Evolutionary conservation across 2,888 invertebrate species (phyloP).

Genomic region (Caenorhabditis panamensis): DNA sequence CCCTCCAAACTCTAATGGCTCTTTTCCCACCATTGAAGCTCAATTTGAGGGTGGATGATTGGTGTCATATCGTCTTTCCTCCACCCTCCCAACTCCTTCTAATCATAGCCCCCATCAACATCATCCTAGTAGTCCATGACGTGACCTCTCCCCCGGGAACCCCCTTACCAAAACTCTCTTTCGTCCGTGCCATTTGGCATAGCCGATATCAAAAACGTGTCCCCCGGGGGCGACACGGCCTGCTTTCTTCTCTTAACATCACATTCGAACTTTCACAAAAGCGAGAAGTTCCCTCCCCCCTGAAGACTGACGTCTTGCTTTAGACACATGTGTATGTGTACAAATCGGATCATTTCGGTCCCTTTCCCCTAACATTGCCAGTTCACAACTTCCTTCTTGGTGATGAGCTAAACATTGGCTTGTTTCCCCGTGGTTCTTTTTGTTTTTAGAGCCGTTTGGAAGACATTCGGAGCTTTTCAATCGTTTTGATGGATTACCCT

Average conservation of each 20-base stretch:
- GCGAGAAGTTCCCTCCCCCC: background rate
- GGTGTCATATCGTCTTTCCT: conserved; percentile 22
- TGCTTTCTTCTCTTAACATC: background rate
- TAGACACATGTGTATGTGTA: background rate
- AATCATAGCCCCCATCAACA: conserved; percentile 10
- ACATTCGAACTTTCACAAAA: conserved; percentile 8
- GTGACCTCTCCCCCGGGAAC: conserved; percentile 22
- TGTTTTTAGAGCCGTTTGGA: background rate
- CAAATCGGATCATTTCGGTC: conserved; percentile 31
- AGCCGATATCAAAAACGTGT: background rate
- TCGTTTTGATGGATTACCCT: conserved; percentile 22
- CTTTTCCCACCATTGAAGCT: no score
- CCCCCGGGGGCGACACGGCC: background rate
- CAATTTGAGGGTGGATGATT: conserved; percentile 44
- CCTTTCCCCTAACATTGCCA: no score
- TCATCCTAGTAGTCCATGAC: conserved; percentile 38
- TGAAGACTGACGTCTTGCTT: background rate
- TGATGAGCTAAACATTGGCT: conserved; percentile 25
- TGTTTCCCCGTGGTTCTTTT: no score
- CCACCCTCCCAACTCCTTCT: background rate
- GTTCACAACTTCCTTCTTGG: background rate
- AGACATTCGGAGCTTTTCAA: background rate
- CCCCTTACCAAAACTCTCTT: conserved; percentile 4
- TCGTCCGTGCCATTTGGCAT: background rate
- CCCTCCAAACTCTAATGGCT: no score